phyloP scores from a whole-genome alignment of 2,888 invertebrate genomes.

The Hydriomena furcata region DNA sequence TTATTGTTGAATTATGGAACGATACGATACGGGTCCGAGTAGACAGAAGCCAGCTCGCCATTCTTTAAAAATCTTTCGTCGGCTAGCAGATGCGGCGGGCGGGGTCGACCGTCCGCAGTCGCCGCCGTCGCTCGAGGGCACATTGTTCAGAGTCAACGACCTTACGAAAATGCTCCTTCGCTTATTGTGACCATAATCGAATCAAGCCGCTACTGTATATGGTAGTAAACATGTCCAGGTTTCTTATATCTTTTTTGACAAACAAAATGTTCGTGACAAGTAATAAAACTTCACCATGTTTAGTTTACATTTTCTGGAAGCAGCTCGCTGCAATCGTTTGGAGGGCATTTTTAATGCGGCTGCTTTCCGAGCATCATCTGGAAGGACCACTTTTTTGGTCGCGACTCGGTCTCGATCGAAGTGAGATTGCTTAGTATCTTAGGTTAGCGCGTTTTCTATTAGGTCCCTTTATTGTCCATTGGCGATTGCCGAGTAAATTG shows the following conservation, averaged over 20 bases:
- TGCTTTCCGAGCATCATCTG: constrained; percentile 18
- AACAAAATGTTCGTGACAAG: constrained; percentile 60
- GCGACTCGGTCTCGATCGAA: not conserved
- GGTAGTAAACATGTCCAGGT: constrained; percentile 66
- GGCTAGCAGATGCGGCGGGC: constrained; percentile 68
- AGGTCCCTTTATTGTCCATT: constrained; percentile 44
- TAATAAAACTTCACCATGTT: constrained; percentile 38
- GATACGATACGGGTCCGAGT: constrained; percentile 13
- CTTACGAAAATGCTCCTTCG: constrained; percentile 77
- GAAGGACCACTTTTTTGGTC: constrained; percentile 15
- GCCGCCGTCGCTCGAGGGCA: constrained; percentile 58
- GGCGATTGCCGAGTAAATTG: constrained; percentile 64
- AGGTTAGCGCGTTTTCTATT: constrained; percentile 36
- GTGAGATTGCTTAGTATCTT: constrained; percentile 11
- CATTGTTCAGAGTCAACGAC: constrained; percentile 80
- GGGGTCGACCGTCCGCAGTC: constrained; percentile 50
- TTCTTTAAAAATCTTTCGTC: constrained; percentile 64
- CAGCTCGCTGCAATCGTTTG: constrained; percentile 34
- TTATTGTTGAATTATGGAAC: constrained; percentile 33
- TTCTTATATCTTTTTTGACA: constrained; percentile 64
- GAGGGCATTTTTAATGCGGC: constrained; percentile 18
- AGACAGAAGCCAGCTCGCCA: constrained; percentile 54
- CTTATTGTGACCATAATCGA: constrained; percentile 81
- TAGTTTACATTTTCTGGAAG: constrained; percentile 42
- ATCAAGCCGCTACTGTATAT: constrained; percentile 72